Conservation (phyloP, 2,797 vertebrate genomes). For the Hemibagrus guttatus region DNA sequence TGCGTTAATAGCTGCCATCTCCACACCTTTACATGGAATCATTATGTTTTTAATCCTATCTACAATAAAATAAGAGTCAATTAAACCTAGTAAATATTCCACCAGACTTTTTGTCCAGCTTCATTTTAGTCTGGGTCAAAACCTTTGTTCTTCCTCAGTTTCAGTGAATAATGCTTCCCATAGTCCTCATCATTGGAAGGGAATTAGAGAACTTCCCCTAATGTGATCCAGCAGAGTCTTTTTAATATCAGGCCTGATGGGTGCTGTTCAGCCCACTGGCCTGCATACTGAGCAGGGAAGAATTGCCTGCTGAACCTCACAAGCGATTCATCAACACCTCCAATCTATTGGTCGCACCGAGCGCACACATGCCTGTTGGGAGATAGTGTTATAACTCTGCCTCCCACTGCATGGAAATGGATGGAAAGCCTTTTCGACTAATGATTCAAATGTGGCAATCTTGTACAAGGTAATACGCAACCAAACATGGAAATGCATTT, state of each 20-base stretch:
- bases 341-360: constrained; percentile 70
- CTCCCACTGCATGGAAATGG: constrained; percentile 66
- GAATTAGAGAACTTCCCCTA: constrained; percentile 63
- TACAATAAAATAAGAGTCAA: constrained; percentile 2
- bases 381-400: constrained; percentile 72
- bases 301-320: constrained; percentile 78
- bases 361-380: constrained; percentile 57
- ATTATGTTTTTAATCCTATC: background rate
- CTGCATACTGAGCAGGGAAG: constrained; percentile 80
- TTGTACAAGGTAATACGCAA: constrained; percentile 73
- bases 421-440: constrained; percentile 67
- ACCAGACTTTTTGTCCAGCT: constrained; percentile 67
- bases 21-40: background rate
- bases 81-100: constrained; percentile 14
- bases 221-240: constrained; percentile 78
- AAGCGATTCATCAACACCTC: constrained; percentile 76
- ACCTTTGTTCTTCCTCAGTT: constrained; percentile 41
- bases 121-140: constrained; percentile 45
- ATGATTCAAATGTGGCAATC: constrained; percentile 71
- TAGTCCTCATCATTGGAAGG: constrained; percentile 70
- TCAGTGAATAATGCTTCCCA: constrained; percentile 74
- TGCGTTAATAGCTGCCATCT: background rate
- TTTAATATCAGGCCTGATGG: constrained; percentile 78
- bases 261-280: constrained; percentile 74
- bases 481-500: constrained; percentile 73